Evolutionary conservation across 2,797 vertebrate species (phyloP).

Genomic region (Macropodus opercularis): DNA sequence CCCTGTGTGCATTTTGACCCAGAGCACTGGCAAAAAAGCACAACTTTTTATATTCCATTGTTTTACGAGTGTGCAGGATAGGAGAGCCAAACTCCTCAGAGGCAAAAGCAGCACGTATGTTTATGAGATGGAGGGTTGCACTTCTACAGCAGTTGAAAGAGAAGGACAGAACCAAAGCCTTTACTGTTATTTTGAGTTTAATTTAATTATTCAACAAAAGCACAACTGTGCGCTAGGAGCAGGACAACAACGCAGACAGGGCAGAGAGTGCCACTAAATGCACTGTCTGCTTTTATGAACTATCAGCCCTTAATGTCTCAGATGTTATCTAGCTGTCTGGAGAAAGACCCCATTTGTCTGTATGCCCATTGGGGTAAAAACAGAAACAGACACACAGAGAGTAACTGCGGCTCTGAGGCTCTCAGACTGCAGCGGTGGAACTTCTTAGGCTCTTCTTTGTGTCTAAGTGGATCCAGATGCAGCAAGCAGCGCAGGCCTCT

Average conservation of each 20-base stretch:
- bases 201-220: slow-evolving; percentile 18
- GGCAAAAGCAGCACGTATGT: slow-evolving; percentile 9
- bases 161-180: not conserved
- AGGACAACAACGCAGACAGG: slow-evolving; percentile 7
- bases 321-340: slow-evolving; percentile 40
- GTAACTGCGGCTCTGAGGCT: slow-evolving; percentile 38
- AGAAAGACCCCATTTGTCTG: slow-evolving; percentile 50
- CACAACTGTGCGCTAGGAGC: slow-evolving; percentile 1
- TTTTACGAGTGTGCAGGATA: slow-evolving; percentile 42
- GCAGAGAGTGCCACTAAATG: slow-evolving; percentile 12
- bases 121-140: slow-evolving; percentile 19
- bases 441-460: slow-evolving; percentile 63
- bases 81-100: slow-evolving; percentile 37
- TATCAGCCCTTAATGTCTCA: slow-evolving; percentile 34
- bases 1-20: slow-evolving; percentile 28
- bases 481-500: slow-evolving; percentile 62
- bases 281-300: slow-evolving; percentile 9
- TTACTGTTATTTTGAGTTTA: slow-evolving; percentile 1
- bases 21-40: slow-evolving; percentile 31
- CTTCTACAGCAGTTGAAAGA: not conserved
- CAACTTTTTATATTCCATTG: slow-evolving; percentile 54
- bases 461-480: slow-evolving; percentile 83
- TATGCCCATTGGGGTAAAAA: slow-evolving; percentile 53
- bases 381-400: slow-evolving; percentile 71
- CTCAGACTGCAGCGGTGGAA: slow-evolving; percentile 51